Evolutionary conservation across 2,888 invertebrate genomes (phyloP).

Genomic region (Iselma pallidipennis): DNA sequence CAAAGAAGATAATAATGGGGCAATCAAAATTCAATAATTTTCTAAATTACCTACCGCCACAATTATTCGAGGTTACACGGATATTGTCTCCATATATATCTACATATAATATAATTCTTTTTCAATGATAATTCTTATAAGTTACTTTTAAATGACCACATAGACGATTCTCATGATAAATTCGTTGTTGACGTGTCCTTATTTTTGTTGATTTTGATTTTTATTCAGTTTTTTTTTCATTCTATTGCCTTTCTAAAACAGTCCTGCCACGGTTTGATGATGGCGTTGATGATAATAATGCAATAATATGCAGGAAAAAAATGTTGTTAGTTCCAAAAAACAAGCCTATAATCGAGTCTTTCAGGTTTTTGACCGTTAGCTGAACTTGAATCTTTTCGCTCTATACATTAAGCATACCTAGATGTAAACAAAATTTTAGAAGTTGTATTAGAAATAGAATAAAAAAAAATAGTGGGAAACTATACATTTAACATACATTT

Average conservation of each 20-base stretch:
- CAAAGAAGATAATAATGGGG: slow-evolving; percentile 7
- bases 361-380: slow-evolving; percentile 21
- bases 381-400: slow-evolving; percentile 12
- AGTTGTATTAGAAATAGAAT: neutral
- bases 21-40: slow-evolving; percentile 22
- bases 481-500: neutral
- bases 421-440: neutral
- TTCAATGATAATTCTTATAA: too few relatives aligned
- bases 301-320: neutral
- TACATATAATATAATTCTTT: too few relatives aligned
- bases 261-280: neutral
- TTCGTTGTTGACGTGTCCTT: neutral
- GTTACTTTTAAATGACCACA: too few relatives aligned
- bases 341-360: neutral
- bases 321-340: neutral
- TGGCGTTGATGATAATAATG: neutral
- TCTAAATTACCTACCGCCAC: neutral
- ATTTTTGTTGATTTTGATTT: neutral
- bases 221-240: neutral
- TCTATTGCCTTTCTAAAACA: neutral
- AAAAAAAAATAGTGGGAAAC: neutral
- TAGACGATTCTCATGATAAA: neutral
- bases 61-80: neutral
- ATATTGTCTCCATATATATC: too few relatives aligned
- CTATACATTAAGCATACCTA: neutral